Base-by-base conservation (phyloP, 2,888 invertebrate genomes). In the Apamea epomidion region DNA sequence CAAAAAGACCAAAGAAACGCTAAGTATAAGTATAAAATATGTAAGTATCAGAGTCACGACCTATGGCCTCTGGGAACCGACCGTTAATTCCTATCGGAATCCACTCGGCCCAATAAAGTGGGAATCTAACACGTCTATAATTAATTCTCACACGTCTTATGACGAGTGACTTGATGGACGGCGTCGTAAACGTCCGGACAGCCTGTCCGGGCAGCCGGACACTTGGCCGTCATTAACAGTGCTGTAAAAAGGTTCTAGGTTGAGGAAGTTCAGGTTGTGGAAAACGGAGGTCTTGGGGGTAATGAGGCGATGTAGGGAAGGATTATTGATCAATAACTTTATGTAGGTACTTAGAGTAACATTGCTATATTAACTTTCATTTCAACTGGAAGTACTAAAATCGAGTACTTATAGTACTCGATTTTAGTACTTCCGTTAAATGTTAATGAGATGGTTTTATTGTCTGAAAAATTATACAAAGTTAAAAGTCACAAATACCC, bases 131-230 rank as follows among this genome's bases (percentile, higher is more conserved):
- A 87, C 81, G 84, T 89, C 85, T 84, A 88, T 92, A 92, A 93
- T 92, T 89, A 93, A 90, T 91, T 93, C 93, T 92, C 92, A 92
- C 93, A 92, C 89, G 80, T 91, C 82, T 89, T 88, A 90, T 88
- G 81, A 87, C 78, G 83, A 82, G 78, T 81, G 84, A 74, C 86
- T 78, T 89, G 90, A 92, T 89, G 88, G 84, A 88, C 83, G 86
- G 86, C 76, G 74, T 89, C 87, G 87, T 92, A 92, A 92, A 92
- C 74, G 88, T 86, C 89, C 80, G 88, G 83, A 85, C 88, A 84
- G 84, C 81, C 83, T 87, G 86, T 67, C 81, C 78, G 82, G 87
- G 69, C 82, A 75, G 85, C 86, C 82, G 84, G 83, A 81, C 84
- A 84, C 87, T 75, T 67, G 79, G 72, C 65, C 68, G 62, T 89